Evolutionary conservation across 2,797 vertebrate genomes (phyloP).

Genomic region (Gymnopithys bicolor): DNA sequence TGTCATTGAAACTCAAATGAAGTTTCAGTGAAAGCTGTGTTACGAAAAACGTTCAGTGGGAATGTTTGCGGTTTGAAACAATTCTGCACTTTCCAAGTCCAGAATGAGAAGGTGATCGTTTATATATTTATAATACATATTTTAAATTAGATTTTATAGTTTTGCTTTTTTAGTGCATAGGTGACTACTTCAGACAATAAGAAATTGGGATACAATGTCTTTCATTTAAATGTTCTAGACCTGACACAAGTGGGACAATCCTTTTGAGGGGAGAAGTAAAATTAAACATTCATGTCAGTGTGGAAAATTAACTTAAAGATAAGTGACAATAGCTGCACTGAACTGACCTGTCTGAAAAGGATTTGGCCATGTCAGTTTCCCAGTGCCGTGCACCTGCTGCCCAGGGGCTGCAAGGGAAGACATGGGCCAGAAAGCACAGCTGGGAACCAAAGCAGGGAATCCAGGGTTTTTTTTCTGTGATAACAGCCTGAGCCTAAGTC

Average conservation of each 20-base stretch:
- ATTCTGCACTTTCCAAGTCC: neutral
- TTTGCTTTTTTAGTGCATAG: neutral
- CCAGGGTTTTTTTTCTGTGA: neutral
- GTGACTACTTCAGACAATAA: neutral
- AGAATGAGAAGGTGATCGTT: neutral
- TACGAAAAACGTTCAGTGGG: neutral
- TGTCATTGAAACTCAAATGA: neutral
- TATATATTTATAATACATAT: neutral
- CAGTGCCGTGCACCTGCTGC: neutral
- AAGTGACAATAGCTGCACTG: neutral
- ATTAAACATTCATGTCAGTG: neutral
- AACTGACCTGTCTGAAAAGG: neutral
- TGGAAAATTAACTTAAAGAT: neutral
- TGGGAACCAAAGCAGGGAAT: neutral
- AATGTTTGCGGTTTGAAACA: neutral
- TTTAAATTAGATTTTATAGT: neutral
- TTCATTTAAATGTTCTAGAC: neutral
- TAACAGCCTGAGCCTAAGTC: neutral
- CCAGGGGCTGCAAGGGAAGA: neutral
- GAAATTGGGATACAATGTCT: neutral
- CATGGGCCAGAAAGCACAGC: neutral
- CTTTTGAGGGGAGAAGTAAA: neutral
- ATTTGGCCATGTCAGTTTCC: neutral
- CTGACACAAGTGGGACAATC: neutral
- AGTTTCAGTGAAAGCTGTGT: neutral